These are phyloP conservation scores for Sphecodes monilicornis DNA, from an alignment of 2,888 invertebrate genomes.

Conservation along the genomic window DNA sequence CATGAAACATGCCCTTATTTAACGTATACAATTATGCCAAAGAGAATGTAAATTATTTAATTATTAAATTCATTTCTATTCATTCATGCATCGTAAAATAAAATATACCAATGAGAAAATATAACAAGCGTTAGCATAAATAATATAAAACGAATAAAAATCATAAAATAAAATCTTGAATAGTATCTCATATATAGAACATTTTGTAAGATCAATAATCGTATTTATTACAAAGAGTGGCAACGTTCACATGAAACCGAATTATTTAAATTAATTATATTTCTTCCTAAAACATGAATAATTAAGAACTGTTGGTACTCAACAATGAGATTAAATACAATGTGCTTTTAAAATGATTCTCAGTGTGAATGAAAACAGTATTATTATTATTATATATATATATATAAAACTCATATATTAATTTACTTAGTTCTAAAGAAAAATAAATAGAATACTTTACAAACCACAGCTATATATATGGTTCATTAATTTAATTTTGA, in stretches of 20 bases:
- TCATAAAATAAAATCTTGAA: slow-evolving; percentile 22
- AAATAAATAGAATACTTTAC: slow-evolving; percentile 72
- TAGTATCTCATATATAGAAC: slow-evolving; percentile 23
- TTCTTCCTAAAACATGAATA: slow-evolving; percentile 18
- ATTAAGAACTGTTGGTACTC: slow-evolving; percentile 36
- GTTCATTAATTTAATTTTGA: slow-evolving; percentile 36
- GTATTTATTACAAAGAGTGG: slow-evolving; percentile 23
- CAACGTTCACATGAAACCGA: slow-evolving; percentile 31
- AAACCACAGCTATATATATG: slow-evolving; percentile 34
- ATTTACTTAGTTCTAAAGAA: slow-evolving; percentile 55
- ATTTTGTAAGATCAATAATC: slow-evolving; percentile 37
- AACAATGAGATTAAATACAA: slow-evolving; percentile 47
- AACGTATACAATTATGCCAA: neutral
- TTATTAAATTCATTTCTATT: slow-evolving; percentile 10
- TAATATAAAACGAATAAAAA: slow-evolving; percentile 43
- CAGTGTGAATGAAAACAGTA: slow-evolving; percentile 39
- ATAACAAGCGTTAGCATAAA: slow-evolving; percentile 37
- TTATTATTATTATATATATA: slow-evolving; percentile 22
- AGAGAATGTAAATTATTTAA: slow-evolving; percentile 5
- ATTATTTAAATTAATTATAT: slow-evolving; percentile 39
- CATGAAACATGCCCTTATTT: neutral
- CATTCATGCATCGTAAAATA: slow-evolving; percentile 20
- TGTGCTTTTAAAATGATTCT: slow-evolving; percentile 26
- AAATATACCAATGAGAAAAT: slow-evolving; percentile 24
- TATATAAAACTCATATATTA: slow-evolving; percentile 51